These are phyloP conservation scores for Mustela lutreola DNA, from an alignment of 2,113 vertebrate species.

Conservation along the genomic window DNA sequence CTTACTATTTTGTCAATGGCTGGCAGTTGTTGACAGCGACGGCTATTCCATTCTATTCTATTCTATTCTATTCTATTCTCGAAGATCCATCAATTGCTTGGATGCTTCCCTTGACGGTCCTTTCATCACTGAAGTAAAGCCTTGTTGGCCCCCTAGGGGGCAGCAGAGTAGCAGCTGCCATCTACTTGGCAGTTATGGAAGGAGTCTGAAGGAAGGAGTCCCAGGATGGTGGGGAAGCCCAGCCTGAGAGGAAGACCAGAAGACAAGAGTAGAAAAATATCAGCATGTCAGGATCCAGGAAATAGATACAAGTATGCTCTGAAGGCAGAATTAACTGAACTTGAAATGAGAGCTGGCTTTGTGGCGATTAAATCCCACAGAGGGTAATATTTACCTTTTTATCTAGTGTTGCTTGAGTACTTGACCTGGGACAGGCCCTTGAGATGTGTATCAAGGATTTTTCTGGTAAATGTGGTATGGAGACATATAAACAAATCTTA, in stretches of 20 bases:
- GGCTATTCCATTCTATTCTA: background rate
- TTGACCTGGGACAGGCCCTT: background rate
- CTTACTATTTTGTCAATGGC: background rate
- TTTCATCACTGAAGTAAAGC: background rate
- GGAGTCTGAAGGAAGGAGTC: background rate
- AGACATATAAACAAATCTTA: background rate
- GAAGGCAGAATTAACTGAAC: background rate
- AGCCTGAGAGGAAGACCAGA: background rate
- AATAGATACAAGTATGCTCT: background rate
- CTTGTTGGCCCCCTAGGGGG: constrained; percentile 54
- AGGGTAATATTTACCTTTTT: background rate
- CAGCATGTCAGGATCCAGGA: constrained; percentile 22
- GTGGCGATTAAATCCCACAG: background rate
- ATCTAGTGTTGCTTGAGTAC: background rate
- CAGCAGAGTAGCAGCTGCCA: constrained; percentile 66
- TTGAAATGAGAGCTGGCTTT: background rate
- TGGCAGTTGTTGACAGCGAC: background rate
- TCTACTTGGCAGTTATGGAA: background rate
- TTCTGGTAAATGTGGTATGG: background rate
- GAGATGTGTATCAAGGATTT: background rate
- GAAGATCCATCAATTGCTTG: background rate
- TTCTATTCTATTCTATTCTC: background rate
- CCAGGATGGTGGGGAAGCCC: background rate
- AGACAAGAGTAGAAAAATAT: background rate
- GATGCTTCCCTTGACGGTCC: background rate